These are phyloP conservation scores for Chamaetylas fuelleborni DNA, from an alignment of 2,113 vertebrate species.

Conservation along the genomic window DNA sequence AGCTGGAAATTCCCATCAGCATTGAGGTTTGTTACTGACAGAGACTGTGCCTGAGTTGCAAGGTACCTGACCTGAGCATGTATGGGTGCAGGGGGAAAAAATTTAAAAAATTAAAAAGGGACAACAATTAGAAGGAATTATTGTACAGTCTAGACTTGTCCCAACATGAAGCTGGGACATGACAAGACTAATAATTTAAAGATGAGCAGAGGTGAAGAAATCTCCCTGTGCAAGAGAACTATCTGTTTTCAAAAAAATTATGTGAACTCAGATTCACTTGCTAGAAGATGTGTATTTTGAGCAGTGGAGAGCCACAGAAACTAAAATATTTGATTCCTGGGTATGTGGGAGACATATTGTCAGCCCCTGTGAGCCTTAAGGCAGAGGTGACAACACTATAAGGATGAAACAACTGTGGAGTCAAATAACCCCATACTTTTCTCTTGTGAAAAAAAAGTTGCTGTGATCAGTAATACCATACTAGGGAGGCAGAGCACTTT, in stretches of 20 bases:
- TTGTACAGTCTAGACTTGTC: neutral
- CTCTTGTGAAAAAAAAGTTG: neutral
- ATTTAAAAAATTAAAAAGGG: neutral
- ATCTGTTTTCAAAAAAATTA: neutral
- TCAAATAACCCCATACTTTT: neutral
- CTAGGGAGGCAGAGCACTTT: neutral
- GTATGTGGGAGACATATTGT: neutral
- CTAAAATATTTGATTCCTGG: neutral
- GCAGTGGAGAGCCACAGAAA: neutral
- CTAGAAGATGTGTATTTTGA: neutral
- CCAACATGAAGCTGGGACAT: neutral
- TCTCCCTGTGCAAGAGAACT: neutral
- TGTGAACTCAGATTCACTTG: neutral
- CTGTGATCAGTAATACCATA: neutral
- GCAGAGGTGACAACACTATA: neutral
- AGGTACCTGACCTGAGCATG: neutral
- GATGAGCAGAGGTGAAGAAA: neutral
- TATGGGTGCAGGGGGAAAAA: neutral
- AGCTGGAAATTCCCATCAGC: neutral
- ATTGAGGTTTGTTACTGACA: neutral
- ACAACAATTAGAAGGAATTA: neutral
- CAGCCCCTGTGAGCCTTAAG: accelerated
- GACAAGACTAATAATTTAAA: neutral
- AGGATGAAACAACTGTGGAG: neutral
- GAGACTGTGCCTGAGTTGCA: neutral